Percentiles rank a stretch among this genome's conserved stretches.
phyloP scores from a whole-genome alignment of 1,140 invertebrate species.

The Eriocheir sinensis region DNA sequence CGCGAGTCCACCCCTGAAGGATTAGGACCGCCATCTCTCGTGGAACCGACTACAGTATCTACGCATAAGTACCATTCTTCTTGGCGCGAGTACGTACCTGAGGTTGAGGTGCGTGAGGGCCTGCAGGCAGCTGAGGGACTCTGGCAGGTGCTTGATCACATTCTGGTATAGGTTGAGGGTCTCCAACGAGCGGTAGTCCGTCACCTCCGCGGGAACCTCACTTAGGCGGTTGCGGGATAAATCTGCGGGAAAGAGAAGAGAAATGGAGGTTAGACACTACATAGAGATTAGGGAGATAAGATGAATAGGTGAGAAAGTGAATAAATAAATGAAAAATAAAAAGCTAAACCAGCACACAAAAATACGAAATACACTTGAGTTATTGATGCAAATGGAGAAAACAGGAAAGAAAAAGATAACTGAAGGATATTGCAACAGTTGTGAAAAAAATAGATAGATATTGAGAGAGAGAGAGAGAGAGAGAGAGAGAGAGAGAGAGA shows the following conservation, averaged over 20 bases:
- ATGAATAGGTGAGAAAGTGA: background rate
- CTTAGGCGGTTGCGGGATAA: slow-evolving; percentile 95
- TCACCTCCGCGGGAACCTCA: slow-evolving; percentile 94
- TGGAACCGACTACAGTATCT: no score
- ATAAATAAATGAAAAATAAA: no score
- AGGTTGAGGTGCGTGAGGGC: slow-evolving; percentile 94
- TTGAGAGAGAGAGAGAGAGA: background rate
- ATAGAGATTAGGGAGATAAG: background rate
- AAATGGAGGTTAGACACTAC: background rate
- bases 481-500: slow-evolving; percentile 24
- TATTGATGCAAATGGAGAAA: no score
- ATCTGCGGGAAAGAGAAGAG: slow-evolving; percentile 85
- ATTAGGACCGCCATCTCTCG: no score
- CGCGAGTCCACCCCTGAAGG: no score
- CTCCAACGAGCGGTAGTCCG: slow-evolving; percentile 92
- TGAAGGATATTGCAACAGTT: no score
- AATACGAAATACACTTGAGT: no score
- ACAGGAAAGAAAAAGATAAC: no score
- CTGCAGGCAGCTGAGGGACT: slow-evolving; percentile 90
- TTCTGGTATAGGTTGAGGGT: slow-evolving; percentile 95
- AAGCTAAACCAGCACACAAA: no score
- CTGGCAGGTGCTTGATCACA: slow-evolving; percentile 92
- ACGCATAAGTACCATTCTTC: no score
- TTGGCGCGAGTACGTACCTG: slow-evolving; percentile 85
- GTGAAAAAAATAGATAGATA: background rate